Base-by-base conservation (phyloP, 2,113 vertebrate species). In the Euleptes europaea region DNA sequence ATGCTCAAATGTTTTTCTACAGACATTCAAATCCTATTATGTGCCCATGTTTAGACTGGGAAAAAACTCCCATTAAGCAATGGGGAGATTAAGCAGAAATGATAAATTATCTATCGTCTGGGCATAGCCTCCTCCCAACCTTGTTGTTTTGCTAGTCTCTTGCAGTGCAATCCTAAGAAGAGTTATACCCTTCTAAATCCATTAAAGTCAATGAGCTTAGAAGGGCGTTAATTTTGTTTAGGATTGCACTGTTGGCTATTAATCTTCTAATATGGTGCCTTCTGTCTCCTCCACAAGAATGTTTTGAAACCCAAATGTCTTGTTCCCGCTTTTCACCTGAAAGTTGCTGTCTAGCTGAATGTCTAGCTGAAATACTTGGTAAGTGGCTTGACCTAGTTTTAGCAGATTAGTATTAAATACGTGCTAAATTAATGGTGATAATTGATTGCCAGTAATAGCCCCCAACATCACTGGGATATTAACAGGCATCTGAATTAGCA, bases 351-450 rank as follows among this genome's bases (percentile, higher is more conserved):
- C 42, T 78, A 76, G 31, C 33, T 78, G 78, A 66, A 42, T 42
- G 35, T 14, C 42, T 78, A 76, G 31, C 33, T 78, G 78, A 66
- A 42, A 82, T 47, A 35, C 21, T 40, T 21, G 70, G 42, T 49
- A 82, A 82, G 26, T 49, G 69, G 78, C 57, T 60, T 54, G 65
- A 38, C 66, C 65, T 88, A 69, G 4, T 78, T 82, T 44, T 82
- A 49, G 23, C 65, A 78, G 54, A 88, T 72, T 81, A 67, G 35
- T 35, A 54, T 73, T 71, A 35, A 88, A 28, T 73, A 38, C 14
- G 26, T 70, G 26, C 33, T 60, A 19, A 60, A 49, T 54, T 78
- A 74, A 67, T 86, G n/a, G 19, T 66, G 47, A 73, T 81, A 75
- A 54, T 54, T 85, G n/a, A 71, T 78, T 63, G 76, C 49, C 38